These are phyloP conservation scores for Ormyrus thymus DNA, from an alignment of 2,888 invertebrate genomes.

Conservation along the genomic window DNA sequence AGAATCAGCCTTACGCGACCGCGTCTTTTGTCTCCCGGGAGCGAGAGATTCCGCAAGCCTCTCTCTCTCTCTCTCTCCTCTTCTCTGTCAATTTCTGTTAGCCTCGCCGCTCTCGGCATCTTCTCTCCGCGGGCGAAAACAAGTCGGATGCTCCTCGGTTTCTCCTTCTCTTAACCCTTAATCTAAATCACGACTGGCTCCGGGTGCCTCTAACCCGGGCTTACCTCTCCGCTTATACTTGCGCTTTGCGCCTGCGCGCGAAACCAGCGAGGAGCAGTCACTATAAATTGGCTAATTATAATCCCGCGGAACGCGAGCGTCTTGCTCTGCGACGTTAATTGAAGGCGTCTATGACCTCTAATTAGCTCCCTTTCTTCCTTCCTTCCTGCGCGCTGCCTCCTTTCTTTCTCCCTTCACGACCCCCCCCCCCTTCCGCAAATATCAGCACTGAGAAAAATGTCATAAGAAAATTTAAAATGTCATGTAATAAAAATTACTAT, in stretches of 20 bases:
- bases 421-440: no score
- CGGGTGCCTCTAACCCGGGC: slow-evolving; percentile 15
- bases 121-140: slow-evolving; percentile 23
- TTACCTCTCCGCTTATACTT: slow-evolving; percentile 21
- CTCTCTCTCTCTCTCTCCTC: no score
- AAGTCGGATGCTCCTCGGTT: slow-evolving; percentile 8
- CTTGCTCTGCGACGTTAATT: slow-evolving; percentile 63
- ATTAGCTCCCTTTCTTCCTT: slow-evolving; percentile 62
- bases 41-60: slow-evolving; percentile 27
- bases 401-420: no score
- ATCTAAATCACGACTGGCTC: slow-evolving; percentile 68
- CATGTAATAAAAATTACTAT: no score
- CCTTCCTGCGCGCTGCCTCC: slow-evolving; percentile 33
- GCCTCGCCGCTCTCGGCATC: slow-evolving; percentile 46
- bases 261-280: slow-evolving; percentile 59
- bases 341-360: slow-evolving; percentile 67
- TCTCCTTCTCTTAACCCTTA: slow-evolving; percentile 58
- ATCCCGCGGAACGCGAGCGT: slow-evolving; percentile 63
- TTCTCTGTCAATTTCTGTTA: slow-evolving; percentile 8
- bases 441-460: no score
- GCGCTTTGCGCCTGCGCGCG: background rate
- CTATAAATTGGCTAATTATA: slow-evolving; percentile 74
- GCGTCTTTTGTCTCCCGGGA: slow-evolving; percentile 67
- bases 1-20: slow-evolving; percentile 66
- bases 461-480: no score